These are phyloP conservation scores for Melanotus villosus DNA, from an alignment of 2,888 invertebrate genomes.

Conservation along the genomic window DNA sequence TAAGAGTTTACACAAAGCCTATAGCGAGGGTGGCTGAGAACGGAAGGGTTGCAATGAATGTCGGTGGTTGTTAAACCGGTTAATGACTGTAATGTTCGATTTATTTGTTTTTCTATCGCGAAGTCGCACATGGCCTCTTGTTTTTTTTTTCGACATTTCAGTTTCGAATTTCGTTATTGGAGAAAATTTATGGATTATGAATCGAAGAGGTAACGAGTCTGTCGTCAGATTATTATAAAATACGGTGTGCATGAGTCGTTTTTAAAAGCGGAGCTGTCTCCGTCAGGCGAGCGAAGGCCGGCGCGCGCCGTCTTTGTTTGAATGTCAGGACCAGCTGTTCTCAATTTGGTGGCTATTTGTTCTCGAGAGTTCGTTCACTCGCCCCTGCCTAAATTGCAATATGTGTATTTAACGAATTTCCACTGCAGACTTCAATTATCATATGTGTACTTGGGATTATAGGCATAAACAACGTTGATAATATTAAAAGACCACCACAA, in stretches of 20 bases:
- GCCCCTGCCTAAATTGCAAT: constrained; percentile 55
- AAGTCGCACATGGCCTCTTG: constrained; percentile 8
- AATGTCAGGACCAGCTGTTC: constrained; percentile 72
- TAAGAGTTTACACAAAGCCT: constrained; percentile 46
- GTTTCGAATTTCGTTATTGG: constrained; percentile 6
- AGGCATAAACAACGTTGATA: constrained; percentile 24
- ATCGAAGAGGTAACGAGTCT: constrained; percentile 35
- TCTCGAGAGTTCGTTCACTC: constrained; percentile 51
- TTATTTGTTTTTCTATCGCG: constrained; percentile 35
- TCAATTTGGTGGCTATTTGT: constrained; percentile 66
- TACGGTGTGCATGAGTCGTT: constrained; percentile 39
- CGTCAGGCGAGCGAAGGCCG: constrained; percentile 67
- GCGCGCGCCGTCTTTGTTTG: constrained; percentile 67
- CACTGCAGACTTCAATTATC: constrained; percentile 51
- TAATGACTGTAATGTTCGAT: constrained; percentile 45
- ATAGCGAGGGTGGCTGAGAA: constrained; percentile 42
- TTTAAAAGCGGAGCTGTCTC: constrained; percentile 60
- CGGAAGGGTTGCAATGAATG: constrained; percentile 45
- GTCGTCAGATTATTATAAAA: constrained; percentile 43
- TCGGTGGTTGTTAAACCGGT: constrained; percentile 45
- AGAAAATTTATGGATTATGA: constrained; percentile 24
- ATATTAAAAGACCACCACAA: neutral
- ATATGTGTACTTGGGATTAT: constrained; percentile 38
- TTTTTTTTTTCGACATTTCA: constrained; percentile 18
- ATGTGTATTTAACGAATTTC: constrained; percentile 57